phyloP scores from a whole-genome alignment of 2,113 vertebrate genomes.

The Ceuthmochares aereus region DNA sequence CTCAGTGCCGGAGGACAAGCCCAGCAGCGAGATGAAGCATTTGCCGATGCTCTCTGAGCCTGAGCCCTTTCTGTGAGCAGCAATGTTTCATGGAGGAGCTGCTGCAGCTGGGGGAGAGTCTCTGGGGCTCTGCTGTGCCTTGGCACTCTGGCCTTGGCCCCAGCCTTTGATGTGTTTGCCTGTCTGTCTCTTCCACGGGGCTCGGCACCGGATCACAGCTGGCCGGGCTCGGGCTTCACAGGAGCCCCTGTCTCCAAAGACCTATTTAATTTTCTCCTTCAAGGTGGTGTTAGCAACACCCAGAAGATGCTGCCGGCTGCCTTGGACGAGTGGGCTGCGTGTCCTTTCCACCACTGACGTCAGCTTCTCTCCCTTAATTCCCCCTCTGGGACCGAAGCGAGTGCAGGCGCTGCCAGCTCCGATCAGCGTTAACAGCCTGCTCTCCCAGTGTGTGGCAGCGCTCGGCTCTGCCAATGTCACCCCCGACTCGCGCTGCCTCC shows the following conservation, averaged over 20 bases:
- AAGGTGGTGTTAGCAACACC: conserved; percentile 55
- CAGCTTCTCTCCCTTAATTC: conserved; percentile 62
- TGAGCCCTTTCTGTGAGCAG: background rate
- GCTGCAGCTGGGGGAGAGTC: background rate
- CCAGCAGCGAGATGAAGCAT: fast-evolving
- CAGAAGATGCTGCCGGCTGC: conserved; percentile 54
- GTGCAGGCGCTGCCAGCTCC: conserved; percentile 60
- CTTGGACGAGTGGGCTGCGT: conserved; percentile 46
- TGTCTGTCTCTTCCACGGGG: background rate
- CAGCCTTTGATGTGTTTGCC: background rate
- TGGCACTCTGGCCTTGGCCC: background rate
- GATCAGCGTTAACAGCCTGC: conserved; percentile 61
- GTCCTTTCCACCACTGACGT: conserved; percentile 63
- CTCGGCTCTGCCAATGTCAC: conserved; percentile 49
- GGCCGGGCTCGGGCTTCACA: background rate
- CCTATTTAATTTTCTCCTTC: conserved; percentile 58
- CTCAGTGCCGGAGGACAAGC: background rate
- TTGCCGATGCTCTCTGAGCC: background rate
- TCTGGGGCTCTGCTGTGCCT: background rate
- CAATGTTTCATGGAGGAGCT: background rate
- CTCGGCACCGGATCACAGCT: background rate
- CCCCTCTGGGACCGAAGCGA: conserved; percentile 43
- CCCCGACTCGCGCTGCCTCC: background rate
- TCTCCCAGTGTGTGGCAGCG: conserved; percentile 36
- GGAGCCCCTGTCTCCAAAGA: conserved; percentile 22